Evolutionary conservation across 2,888 invertebrate genomes (phyloP), one percentile per base, ranked within the genome.

Genomic region (Malacosoma neustria): DNA sequence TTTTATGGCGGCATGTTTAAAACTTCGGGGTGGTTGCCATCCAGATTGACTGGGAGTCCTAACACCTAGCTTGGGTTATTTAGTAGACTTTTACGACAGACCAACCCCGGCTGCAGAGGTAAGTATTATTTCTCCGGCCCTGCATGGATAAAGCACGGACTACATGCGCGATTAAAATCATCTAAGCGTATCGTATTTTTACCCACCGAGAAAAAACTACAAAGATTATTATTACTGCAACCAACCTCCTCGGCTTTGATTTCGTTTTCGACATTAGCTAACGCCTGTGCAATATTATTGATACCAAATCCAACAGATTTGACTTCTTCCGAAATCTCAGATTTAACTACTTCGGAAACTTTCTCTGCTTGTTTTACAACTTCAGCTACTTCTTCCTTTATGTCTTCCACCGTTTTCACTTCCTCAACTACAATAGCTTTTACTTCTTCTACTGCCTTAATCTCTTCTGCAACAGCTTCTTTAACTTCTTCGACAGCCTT

Each of bases 261-360:
- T 42, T 77, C 75, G 11, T 64, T 68, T 33, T 79, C 76, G 43
- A 80, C 54, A 37, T 54, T 64, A 7, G 55, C 53, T 1, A 82
- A 49, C 14, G 68, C 56, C 2, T 74, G 75, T 29, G 70, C 76
- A 14, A 80, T 71, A 37, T 72, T 77, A 15, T 68, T 63, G 0
- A 65, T 63, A 13, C 51, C 57, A 30, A 49, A 49, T 40, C 53
- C 60, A 1, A 52, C 51, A 1, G 48, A 36, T 15, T 57, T 50
- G 1, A 55, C 40, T 30, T 49, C 41, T 29, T 56, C 49, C 3
- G 38, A 43, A n/a, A 41, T 39, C 1, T 43, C 45, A 14, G 29
- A 41, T 29, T 43, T 48, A 0, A 47, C 40, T 29, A 48, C 42
- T 33, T 54, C 51, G 0, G 39, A 42, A 0, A 44, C 45, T n/a